phyloP scores from a whole-genome alignment of 1,140 invertebrate genomes.

The Batillaria attramentaria region DNA sequence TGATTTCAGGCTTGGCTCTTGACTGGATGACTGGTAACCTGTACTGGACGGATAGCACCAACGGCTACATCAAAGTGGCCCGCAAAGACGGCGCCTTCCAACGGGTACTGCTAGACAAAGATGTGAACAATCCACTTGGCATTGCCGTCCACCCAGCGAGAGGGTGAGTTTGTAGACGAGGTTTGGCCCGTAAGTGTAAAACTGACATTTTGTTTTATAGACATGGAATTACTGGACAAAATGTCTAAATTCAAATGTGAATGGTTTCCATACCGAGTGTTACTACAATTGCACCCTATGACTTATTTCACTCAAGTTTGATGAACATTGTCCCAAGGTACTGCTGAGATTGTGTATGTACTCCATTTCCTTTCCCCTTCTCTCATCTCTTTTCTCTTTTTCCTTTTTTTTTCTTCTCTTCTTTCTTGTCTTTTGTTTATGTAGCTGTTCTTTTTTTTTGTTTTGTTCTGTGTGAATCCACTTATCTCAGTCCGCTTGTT shows the following conservation, averaged over 20 bases:
- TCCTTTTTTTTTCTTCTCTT: too few species aligned
- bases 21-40: conserved; percentile 95
- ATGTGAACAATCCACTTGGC: conserved; percentile 93
- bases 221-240: not conserved
- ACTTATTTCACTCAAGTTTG: too few species aligned
- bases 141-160: conserved; percentile 92
- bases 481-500: too few species aligned
- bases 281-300: too few species aligned
- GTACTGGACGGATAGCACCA: conserved; percentile 94
- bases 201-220: not conserved
- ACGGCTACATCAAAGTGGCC: conserved; percentile 92
- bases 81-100: conserved; percentile 86
- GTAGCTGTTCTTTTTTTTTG: too few species aligned
- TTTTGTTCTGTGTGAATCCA: too few species aligned
- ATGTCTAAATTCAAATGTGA: not conserved
- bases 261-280: too few species aligned
- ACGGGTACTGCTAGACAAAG: conserved; percentile 88
- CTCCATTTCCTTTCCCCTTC: too few species aligned
- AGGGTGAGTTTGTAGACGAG: conserved; percentile 63
- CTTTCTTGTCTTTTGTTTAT: too few species aligned
- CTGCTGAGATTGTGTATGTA: too few species aligned
- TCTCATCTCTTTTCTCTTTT: too few species aligned
- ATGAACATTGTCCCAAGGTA: too few species aligned
- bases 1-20: conserved; percentile 82
- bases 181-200: not conserved